Percentiles rank a stretch among this genome's conserved stretches.
These are phyloP conservation scores for Metaphire vulgaris DNA, from an alignment of 1,140 invertebrate genomes.

Conservation along the genomic window DNA sequence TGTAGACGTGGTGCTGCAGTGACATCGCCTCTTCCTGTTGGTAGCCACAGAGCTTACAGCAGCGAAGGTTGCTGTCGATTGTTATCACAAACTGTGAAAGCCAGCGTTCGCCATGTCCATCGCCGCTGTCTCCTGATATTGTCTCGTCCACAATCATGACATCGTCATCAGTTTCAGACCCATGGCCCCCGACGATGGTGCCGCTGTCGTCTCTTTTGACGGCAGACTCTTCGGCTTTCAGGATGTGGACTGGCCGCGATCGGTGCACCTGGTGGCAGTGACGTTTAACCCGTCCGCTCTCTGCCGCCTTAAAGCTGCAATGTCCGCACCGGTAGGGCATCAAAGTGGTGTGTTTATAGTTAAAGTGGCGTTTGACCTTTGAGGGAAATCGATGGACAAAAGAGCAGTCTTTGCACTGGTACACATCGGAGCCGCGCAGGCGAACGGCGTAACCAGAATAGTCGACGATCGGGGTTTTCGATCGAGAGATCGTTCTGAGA, in stretches of 20 bases:
- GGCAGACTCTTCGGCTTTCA: neutral
- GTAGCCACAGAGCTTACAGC: slow-evolving; percentile 26
- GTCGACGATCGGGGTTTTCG: neutral
- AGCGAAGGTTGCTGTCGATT: slow-evolving; percentile 5
- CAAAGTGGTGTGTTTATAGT: slow-evolving; percentile 20
- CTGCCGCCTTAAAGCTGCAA: slow-evolving; percentile 21
- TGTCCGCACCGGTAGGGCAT: slow-evolving; percentile 24
- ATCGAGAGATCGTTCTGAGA: neutral
- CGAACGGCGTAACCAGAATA: slow-evolving; percentile 19
- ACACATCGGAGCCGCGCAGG: slow-evolving; percentile 10
- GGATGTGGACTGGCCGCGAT: neutral
- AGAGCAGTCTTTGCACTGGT: slow-evolving; percentile 27
- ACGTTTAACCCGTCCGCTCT: slow-evolving; percentile 18
- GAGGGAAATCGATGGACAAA: slow-evolving; percentile 25
- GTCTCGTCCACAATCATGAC: neutral
- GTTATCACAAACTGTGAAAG: slow-evolving; percentile 18
- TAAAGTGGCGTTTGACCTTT: slow-evolving; percentile 22
- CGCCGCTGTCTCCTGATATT: neutral
- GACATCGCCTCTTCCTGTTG: slow-evolving; percentile 22
- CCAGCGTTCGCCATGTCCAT: slow-evolving; percentile 13
- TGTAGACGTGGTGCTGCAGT: slow-evolving; percentile 22
- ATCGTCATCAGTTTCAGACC: too few relatives aligned
- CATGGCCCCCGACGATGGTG: neutral
- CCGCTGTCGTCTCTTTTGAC: neutral
- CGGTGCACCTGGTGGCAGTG: slow-evolving; percentile 20